These are phyloP conservation scores for Ginglymostoma cirratum DNA, from an alignment of 2,113 vertebrate species.

Conservation along the genomic window DNA sequence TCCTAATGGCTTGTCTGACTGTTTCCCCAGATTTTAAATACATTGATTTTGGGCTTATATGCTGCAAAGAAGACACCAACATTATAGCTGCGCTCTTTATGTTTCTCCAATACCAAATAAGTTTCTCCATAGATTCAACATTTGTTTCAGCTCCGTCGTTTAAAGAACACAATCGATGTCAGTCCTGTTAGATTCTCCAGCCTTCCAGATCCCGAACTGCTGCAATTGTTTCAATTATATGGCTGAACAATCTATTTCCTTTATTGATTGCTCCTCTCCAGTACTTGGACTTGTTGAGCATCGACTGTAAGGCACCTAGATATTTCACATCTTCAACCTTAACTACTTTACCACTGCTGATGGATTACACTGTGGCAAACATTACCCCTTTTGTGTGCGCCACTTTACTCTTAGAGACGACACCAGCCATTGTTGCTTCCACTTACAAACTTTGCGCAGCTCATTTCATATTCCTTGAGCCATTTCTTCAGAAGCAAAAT, in stretches of 20 bases:
- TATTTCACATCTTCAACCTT: not conserved
- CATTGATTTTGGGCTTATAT: not conserved
- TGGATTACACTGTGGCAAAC: not conserved
- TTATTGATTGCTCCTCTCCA: not conserved
- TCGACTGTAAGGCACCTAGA: not conserved
- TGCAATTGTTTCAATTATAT: not conserved
- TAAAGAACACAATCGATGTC: not conserved
- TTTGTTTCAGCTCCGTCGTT: not conserved
- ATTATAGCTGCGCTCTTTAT: not conserved
- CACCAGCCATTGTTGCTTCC: not conserved
- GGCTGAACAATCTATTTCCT: not conserved
- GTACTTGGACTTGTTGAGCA: not conserved
- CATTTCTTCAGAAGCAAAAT: not conserved
- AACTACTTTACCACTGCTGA: not conserved
- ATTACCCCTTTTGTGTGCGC: not conserved
- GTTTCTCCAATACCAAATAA: not conserved
- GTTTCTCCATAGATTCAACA: not conserved
- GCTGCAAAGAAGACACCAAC: not conserved
- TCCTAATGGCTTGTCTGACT: no score
- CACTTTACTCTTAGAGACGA: not conserved
- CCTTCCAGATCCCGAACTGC: not conserved
- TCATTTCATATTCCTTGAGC: not conserved
- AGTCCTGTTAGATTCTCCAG: not conserved
- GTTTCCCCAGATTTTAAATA: no score
- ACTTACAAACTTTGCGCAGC: not conserved